A percentile compares a stretch with the other conserved stretches of the same genome.
phyloP scores from a whole-genome alignment of 2,888 invertebrate species.

The Ormyrus rosae region DNA sequence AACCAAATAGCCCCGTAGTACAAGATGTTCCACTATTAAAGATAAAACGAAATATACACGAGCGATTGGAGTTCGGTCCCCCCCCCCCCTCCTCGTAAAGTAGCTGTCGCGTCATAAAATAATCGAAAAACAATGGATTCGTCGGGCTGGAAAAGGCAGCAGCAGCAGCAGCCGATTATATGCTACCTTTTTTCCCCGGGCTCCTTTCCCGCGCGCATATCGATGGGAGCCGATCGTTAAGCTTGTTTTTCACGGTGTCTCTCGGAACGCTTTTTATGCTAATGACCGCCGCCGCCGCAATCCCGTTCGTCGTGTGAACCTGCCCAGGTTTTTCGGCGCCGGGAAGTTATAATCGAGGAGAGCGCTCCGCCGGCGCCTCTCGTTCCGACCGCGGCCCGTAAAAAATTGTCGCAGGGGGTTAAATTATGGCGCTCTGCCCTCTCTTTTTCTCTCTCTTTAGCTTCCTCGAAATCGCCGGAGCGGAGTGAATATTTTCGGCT shows the following conservation, averaged over 20 bases:
- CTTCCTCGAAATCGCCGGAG: not conserved
- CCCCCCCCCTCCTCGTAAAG: not conserved
- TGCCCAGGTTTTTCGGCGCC: not conserved
- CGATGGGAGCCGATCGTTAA: conserved; percentile 17
- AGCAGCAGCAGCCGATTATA: conserved; percentile 18
- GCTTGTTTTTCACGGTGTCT: conserved; percentile 21
- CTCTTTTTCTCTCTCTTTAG: no score
- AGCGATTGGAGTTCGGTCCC: not conserved
- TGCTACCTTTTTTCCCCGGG: not conserved
- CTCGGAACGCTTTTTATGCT: not conserved
- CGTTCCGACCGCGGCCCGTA: not conserved
- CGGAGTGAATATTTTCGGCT: not conserved
- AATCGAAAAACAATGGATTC: conserved; percentile 43
- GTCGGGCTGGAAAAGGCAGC: conserved; percentile 14
- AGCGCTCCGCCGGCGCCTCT: not conserved
- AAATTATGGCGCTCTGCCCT: not conserved
- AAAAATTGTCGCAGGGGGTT: not conserved
- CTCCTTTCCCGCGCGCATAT: not conserved
- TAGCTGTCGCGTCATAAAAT: conserved; percentile 18
- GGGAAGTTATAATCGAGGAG: conserved; percentile 13
- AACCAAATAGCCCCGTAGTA: conserved; percentile 3
- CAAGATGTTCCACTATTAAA: conserved; percentile 8
- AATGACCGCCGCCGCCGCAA: not conserved
- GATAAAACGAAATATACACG: no score
- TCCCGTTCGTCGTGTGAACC: no score